Evolutionary conservation across 2,888 invertebrate genomes (phyloP), one percentile per base, ranked within the genome.

Genomic region (Sylvicola fuscatus): DNA sequence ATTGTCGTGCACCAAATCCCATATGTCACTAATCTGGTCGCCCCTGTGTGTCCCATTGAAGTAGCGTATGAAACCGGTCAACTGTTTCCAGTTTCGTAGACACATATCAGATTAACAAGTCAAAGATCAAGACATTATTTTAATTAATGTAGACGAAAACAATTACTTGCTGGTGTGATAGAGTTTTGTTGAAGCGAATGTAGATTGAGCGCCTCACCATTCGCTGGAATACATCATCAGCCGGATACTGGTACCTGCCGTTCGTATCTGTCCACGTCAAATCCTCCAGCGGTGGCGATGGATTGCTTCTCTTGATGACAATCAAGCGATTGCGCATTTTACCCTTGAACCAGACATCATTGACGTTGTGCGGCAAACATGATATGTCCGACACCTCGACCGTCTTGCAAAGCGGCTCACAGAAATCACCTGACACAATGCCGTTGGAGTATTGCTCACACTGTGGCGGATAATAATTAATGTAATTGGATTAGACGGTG

Each of bases 1-100:
- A 31, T 31, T 7, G 14, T 31, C 31, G 3, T 31, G 11, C 31
- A 31, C 31, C 31, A 31, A 31, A 3, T 31, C 13, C 31, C 31
- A 31, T 3, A 14, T 31, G 14, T 31, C 31, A 31, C 13, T 31
- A 12, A 31, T 3, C 10, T 31, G 31, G 8, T 31, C 14, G 10
- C 13, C 13, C 14, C 14, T 31, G 14, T 31, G 13, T 31, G 8
- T 31, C 21, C 21, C 21, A 21, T 21, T 21, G 8, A 21, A 21
- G 8, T 21, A 21, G 5, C 21, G 21, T 31, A 31, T 13, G 14
- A 31, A 31, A 31, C 14, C 3, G 8, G 13, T 31, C 13, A 13
- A 4, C n/a, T 29, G 29, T 8, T 27, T 27, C 8, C 27, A 10
- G 10, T 8, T 27, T 27, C 27, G 10, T 27, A 27, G 10, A 8